Evolutionary conservation across 2,797 vertebrate species (phyloP), one percentile per base, ranked within the genome.

Genomic region (Eremophila alpestris): DNA sequence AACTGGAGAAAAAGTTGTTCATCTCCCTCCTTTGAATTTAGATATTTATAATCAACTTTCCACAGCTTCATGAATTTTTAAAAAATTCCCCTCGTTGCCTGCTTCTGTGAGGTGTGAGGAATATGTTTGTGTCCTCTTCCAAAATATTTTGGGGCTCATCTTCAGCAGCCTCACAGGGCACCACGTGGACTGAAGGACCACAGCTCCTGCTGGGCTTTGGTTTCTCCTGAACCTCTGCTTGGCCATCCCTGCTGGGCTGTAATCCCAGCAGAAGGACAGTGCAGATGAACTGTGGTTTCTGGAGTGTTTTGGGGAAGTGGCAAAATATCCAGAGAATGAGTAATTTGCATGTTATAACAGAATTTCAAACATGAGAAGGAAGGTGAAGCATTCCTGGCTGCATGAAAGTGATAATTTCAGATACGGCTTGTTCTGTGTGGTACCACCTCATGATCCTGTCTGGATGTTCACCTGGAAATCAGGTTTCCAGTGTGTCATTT

Each of bases 371-470:
- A 27, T 13, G 15, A 69, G 63, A 65, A 54, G 23, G 52, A 69
- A 32, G 0, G 0, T 29, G 43, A 36, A 34, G 8, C 22, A 65
- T 34, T 80, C 49, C 38, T 81, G 49, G 9, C 9, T n/a, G 43
- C 24, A 7, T 29, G 36, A 15, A 40, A n/a, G 16, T 26, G 55
- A 17, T 55, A 16, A 78, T 62, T 77, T 59, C 43, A 54, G 32
- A 7, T 36, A 1, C 16, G 16, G 29, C 16, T 63, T 41, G 16
- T 22, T 71, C 32, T 87, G 5, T 60, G 78, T 69, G 29, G 17
- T 36, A 5, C 10, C 7, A 9, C 34, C 7, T 3, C 2, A 3
- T 30, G 7, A 13, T 49, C 46, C 1, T 5, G 30, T 40, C 67
- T 52, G 45, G 22, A 21, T n/a, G 23, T 27, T 65, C 17, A 16